Evolutionary conservation across 1,140 invertebrate genomes (phyloP).

Genomic region (Bathynomus jamesi): DNA sequence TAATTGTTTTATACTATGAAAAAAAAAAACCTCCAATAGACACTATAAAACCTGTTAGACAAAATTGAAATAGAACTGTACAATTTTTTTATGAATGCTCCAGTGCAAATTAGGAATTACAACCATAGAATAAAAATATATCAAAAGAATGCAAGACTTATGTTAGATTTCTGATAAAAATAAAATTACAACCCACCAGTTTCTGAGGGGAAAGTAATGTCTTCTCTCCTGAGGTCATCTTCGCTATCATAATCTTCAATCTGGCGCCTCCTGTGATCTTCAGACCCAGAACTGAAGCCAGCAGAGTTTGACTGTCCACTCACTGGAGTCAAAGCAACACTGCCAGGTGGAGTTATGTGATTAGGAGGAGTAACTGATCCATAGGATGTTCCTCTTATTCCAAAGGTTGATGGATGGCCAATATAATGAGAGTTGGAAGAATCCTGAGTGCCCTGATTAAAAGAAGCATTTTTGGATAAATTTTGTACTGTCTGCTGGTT

Average conservation of each 20-base stretch:
- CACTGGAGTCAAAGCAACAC: conserved; percentile 23
- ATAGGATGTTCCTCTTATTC: conserved; percentile 35
- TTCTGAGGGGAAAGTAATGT: conserved; percentile 62
- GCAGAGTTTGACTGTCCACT: conserved; percentile 26
- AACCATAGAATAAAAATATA: no score
- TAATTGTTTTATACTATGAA: no score
- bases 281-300: conserved; percentile 11
- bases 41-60: no score
- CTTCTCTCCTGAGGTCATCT: conserved; percentile 76
- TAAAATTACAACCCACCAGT: conserved; percentile 16
- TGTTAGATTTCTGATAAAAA: no score
- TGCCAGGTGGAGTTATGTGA: conserved; percentile 34
- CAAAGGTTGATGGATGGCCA: conserved; percentile 44
- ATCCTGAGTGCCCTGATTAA: conserved; percentile 29
- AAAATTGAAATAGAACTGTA: no score
- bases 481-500: background rate
- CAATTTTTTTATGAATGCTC: no score
- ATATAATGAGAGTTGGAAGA: conserved; percentile 13
- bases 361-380: conserved; percentile 27
- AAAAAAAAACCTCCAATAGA: no score
- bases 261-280: conserved; percentile 45
- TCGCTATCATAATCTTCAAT: conserved; percentile 79
- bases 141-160: no score
- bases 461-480: conserved; percentile 40
- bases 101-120: no score